Evolutionary conservation across 2,888 invertebrate genomes (phyloP).

Genomic region (Amaurobius ferox): DNA sequence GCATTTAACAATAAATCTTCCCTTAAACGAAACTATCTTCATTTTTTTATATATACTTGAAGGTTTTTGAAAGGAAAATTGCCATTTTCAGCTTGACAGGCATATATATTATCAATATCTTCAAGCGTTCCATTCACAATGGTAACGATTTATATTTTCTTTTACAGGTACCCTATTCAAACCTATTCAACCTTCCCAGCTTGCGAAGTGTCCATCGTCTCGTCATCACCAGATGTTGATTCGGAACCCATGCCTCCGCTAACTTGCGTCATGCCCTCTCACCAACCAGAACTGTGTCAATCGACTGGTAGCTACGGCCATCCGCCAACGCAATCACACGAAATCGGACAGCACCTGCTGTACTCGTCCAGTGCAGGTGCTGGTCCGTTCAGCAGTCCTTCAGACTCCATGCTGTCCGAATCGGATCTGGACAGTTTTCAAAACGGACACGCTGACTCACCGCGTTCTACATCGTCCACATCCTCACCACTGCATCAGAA

Average conservation of each 20-base stretch:
- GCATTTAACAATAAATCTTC: too few relatives aligned
- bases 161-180: conserved; percentile 50
- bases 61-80: too few relatives aligned
- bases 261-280: conserved; percentile 5
- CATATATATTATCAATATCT: too few relatives aligned
- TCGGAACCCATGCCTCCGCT: conserved; percentile 38
- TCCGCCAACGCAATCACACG: conserved; percentile 13
- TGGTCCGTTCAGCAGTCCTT: conserved; percentile 77
- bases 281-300: conserved; percentile 39
- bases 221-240: conserved; percentile 51
- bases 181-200: conserved; percentile 47
- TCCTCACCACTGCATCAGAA: conserved; percentile 29
- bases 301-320: conserved; percentile 14
- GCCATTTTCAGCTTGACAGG: too few relatives aligned
- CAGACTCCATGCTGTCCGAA: conserved; percentile 78
- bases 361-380: conserved; percentile 24
- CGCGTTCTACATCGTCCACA: conserved; percentile 42
- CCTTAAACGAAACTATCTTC: too few relatives aligned
- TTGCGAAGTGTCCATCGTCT: conserved; percentile 50
- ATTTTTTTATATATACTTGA: too few relatives aligned
- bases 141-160: too few relatives aligned
- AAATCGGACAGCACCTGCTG: conserved; percentile 28
- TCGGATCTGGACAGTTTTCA: conserved; percentile 76
- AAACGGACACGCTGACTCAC: conserved; percentile 39
- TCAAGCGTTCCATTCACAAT: too few relatives aligned